Percentiles rank a stretch among this genome's conserved stretches.
phyloP scores from a whole-genome alignment of 2,113 vertebrate genomes.

The Marcusenius ussheri region DNA sequence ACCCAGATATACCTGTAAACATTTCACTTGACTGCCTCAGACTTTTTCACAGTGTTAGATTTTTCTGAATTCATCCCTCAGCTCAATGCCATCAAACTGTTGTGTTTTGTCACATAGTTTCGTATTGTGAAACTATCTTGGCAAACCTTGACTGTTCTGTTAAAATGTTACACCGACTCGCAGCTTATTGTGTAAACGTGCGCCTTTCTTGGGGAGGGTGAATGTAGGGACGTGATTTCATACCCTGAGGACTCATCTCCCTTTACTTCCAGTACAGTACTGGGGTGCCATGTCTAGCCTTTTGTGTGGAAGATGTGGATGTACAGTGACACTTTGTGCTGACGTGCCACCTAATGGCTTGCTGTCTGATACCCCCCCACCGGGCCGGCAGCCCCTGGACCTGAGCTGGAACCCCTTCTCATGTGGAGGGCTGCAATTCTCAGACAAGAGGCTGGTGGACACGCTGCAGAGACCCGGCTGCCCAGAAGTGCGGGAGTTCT shows the following conservation, averaged over 20 bases:
- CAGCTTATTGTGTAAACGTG: background rate
- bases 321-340: background rate
- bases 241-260: background rate
- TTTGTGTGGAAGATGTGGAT: background rate
- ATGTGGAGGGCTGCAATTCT: constrained; percentile 48
- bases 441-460: constrained; percentile 52
- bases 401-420: constrained; percentile 58
- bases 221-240: background rate
- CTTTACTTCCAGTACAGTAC: background rate
- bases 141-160: background rate
- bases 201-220: background rate
- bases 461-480: constrained; percentile 40
- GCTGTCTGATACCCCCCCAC: background rate
- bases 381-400: constrained; percentile 52
- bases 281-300: background rate
- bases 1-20: background rate
- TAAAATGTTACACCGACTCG: background rate
- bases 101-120: background rate
- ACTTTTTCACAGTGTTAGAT: background rate
- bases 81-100: background rate
- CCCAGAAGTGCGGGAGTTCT: constrained; percentile 61
- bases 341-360: background rate
- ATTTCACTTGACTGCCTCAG: background rate
- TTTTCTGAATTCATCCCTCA: background rate
- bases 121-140: background rate